Conservation (phyloP, 2,797 vertebrate genomes). For the Alcedo quadribrachys region DNA sequence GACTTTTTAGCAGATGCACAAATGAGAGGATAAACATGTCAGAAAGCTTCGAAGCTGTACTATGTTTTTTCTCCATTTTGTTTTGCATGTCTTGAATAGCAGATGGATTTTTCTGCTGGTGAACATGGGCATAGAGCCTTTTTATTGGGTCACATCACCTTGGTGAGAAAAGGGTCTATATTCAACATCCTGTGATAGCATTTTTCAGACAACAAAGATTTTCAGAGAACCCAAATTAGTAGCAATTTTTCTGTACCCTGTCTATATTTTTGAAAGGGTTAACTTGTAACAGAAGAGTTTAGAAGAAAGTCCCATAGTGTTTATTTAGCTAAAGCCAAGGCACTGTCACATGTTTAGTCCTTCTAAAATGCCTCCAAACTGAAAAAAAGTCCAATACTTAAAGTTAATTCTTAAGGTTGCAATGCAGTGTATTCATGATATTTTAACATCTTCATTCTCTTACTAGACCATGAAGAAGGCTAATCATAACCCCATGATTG, state of each 20-base stretch:
- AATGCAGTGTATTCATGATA: not conserved
- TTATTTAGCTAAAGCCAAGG: not conserved
- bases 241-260: not conserved
- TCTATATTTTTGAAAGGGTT: not conserved
- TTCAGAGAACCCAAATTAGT: not conserved
- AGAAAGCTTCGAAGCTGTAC: slow-evolving; percentile 54
- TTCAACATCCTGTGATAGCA: not conserved
- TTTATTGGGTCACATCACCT: slow-evolving; percentile 3
- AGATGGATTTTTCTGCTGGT: slow-evolving; percentile 30
- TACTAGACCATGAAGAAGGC: not conserved
- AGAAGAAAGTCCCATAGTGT: not conserved
- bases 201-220: not conserved
- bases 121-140: not conserved
- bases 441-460: not conserved
- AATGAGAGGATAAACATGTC: slow-evolving; percentile 69
- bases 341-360: not conserved
- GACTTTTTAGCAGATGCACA: slow-evolving; percentile 59
- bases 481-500: not conserved
- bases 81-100: slow-evolving; percentile 63
- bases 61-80: slow-evolving; percentile 55
- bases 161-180: not conserved
- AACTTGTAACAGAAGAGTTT: not conserved
- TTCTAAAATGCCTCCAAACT: not conserved
- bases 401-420: not conserved
- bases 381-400: not conserved